Evolutionary conservation across 1,140 invertebrate genomes (phyloP).

Genomic region (Aphelenchoides avenae): DNA sequence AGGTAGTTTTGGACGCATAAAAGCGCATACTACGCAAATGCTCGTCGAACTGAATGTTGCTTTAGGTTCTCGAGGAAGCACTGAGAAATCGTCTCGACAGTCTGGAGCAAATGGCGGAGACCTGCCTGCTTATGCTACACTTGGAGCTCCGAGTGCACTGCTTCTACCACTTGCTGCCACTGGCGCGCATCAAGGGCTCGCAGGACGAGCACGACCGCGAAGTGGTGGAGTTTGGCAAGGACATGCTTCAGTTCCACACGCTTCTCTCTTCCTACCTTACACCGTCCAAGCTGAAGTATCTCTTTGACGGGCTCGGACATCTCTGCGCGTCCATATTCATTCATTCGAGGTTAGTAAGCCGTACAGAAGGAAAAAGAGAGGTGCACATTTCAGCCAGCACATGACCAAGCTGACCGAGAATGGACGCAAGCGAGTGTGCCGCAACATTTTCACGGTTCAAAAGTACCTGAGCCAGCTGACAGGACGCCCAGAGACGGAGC

Average conservation of each 20-base stretch:
- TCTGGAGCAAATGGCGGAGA: conserved; percentile 82
- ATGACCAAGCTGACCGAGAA: conserved; percentile 75
- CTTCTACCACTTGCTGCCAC: conserved; percentile 79
- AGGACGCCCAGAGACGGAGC: conserved; percentile 73
- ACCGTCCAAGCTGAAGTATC: conserved; percentile 78
- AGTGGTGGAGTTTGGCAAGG: conserved; percentile 75
- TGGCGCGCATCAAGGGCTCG: conserved; percentile 64
- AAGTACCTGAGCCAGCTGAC: conserved; percentile 80
- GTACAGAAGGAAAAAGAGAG: no score
- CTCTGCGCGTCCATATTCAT: conserved; percentile 79
- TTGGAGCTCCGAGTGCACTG: conserved; percentile 85
- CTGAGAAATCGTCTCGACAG: conserved; percentile 69
- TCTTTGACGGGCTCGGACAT: conserved; percentile 86
- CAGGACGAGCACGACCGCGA: conserved; percentile 75
- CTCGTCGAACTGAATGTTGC: no score
- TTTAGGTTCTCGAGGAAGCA: conserved; percentile 52
- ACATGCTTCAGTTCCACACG: conserved; percentile 74
- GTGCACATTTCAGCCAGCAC: conserved; percentile 70
- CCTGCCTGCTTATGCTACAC: conserved; percentile 81
- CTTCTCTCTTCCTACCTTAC: conserved; percentile 71
- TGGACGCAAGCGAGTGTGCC: conserved; percentile 65
- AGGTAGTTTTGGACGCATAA: no score
- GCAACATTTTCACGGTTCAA: conserved; percentile 79
- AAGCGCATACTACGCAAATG: no score
- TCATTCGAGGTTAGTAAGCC: conserved; percentile 64